A percentile compares a stretch with the other conserved stretches of the same genome.
Conservation (phyloP, 1,140 invertebrate species). For the Pseudachorutes palmiensis region DNA sequence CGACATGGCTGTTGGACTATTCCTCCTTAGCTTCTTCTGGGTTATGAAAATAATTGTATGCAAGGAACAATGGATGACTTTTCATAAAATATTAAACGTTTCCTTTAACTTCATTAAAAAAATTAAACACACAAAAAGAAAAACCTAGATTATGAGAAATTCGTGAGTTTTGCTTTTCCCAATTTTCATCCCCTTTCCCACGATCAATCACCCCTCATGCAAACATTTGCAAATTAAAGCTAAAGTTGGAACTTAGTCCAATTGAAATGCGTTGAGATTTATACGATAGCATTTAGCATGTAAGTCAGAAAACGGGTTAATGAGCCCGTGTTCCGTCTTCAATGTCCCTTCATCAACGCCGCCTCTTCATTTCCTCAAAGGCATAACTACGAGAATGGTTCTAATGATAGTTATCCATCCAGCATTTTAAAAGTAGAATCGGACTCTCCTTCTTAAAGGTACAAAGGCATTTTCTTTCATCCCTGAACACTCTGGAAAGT, state of each 20-base stretch:
- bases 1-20: too few relatives aligned
- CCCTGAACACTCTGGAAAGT: neutral
- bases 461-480: neutral
- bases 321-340: neutral
- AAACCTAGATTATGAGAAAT: too few relatives aligned
- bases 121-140: too few relatives aligned
- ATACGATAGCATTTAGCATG: too few relatives aligned
- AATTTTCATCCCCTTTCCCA: neutral
- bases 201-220: neutral
- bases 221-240: neutral
- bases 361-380: neutral
- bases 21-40: too few relatives aligned
- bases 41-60: neutral
- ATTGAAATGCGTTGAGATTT: neutral
- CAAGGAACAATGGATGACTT: neutral
- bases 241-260: neutral
- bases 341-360: neutral
- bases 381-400: neutral
- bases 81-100: neutral
- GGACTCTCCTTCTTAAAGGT: neutral
- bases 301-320: too few relatives aligned
- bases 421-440: neutral
- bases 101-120: too few relatives aligned
- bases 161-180: neutral
- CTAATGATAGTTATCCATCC: neutral